Base-by-base conservation (phyloP, 2,888 invertebrate species). In the Mechanitis mazaeus region DNA sequence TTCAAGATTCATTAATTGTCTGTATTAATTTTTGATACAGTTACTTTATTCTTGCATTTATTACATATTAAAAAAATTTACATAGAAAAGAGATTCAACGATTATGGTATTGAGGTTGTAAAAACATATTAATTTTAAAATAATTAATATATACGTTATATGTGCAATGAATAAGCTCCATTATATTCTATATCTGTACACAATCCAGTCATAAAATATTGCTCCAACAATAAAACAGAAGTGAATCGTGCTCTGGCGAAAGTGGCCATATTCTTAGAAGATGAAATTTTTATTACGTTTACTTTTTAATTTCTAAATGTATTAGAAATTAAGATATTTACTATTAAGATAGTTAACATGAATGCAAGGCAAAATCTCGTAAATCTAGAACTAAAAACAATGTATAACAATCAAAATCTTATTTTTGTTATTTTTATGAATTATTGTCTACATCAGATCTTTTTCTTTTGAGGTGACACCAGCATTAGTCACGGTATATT, bases 121-220 rank as follows among this genome's bases (percentile, higher is more conserved):
- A 7, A 42, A 9, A 11, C 11, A 42, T 9, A 42, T 9, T 9
- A 42, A 42, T 7, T 42, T 7, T 7, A 7, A 5, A 42, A 42
- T 3, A 3, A 5, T 42, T 9, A 42, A 42, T 9, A 9, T 42
- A 9, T 11, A 55, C 59, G 38, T 31, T 63, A 42, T 55, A 61
- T 66, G 59, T 64, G 63, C 62, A 63, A 64, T 73, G 72, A 68
- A 68, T 63, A 69, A 67, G 69, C 67, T 56, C 68, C 73, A 68
- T 72, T 68, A 70, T 66, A 77, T 81, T 85, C 89, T 90, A 90
- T 84, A 85, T 87, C 82, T 72, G 89, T 79, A 89, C 85, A 90
- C 89, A 90, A 90, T 89, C 89, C 87, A 85, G 84, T 80, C 87
- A 81, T 89, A 90, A 90, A 90, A 86, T 88, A 88, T 88, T 81